These are phyloP conservation scores for Tragopan temminckii DNA, from an alignment of 2,797 vertebrate species.

Conservation along the genomic window DNA sequence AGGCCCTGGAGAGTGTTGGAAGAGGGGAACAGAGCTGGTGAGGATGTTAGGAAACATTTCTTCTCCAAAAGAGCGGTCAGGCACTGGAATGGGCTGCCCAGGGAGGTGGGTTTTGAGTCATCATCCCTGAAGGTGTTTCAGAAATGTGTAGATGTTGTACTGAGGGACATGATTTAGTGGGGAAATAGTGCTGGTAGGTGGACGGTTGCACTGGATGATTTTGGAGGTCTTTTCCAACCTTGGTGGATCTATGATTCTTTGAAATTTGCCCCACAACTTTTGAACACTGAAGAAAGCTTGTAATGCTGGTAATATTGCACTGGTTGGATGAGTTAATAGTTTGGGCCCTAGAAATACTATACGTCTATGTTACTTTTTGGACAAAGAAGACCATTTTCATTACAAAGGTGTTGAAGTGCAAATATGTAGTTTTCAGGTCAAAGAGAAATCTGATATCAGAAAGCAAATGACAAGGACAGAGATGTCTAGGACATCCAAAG, in stretches of 20 bases:
- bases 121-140: too few relatives aligned
- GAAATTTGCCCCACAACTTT: neutral
- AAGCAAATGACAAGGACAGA: neutral
- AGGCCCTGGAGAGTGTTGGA: too few relatives aligned
- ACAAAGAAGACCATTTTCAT: neutral
- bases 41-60: too few relatives aligned
- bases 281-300: neutral
- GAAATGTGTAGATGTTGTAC: too few relatives aligned
- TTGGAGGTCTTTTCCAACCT: too few relatives aligned
- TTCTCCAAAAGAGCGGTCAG: too few relatives aligned
- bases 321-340: neutral
- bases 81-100: too few relatives aligned
- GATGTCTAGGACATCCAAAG: neutral
- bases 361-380: neutral
- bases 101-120: too few relatives aligned
- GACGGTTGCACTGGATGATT: too few relatives aligned
- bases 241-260: neutral
- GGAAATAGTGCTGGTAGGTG: too few relatives aligned
- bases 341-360: neutral
- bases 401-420: neutral
- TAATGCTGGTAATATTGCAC: neutral
- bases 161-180: too few relatives aligned
- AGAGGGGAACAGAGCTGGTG: too few relatives aligned
- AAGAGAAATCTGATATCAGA: neutral
- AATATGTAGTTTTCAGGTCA: neutral